Evolutionary conservation across 1,140 invertebrate species (phyloP), one percentile per base, ranked within the genome.

Genomic region (Oedothorax gibbosus): DNA sequence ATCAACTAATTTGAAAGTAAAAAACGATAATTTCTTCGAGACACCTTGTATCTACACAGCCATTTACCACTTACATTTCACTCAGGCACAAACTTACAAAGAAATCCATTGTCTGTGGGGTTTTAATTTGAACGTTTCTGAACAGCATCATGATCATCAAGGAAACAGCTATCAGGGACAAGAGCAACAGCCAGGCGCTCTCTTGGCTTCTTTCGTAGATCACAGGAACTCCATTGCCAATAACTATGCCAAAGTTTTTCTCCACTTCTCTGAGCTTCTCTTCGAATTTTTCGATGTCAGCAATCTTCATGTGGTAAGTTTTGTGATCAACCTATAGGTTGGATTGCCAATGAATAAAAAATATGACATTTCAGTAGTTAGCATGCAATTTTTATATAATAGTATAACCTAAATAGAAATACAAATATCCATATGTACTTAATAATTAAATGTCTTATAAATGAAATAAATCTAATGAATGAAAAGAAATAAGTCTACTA

Each of bases 191-290:
- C 62, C 94, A 94, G 0, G 94, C 93, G 12, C 93, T 93, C 87
- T 94, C 94, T 35, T 93, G 88, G 86, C 88, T 93, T 68, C 95
- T 90, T 88, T 97, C 94, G 89, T 97, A 98, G 20, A 94, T 92
- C 4, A 98, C 93, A 18, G 96, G 94, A 11, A 98, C 93, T 83
- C 93, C 93, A 88, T 91, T 87, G 53, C 92, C 93, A 86, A 89
- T 87, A 88, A 91, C 92, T 64, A 98, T 95, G 20, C 80, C 91
- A 89, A 89, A 92, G 89, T 91, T 87, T 53, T 87, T 82, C 88
- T 99, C 97, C 11, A 94, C 94, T 87, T 94, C 93, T 68, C 97
- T 91, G 64, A 99, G 89, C 91, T 96, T 97, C 88, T 95, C 94
- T 90, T 98, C 97, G 90, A 98, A 95, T 86, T 94, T 93, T 60